A percentile compares a stretch with the other conserved stretches of the same genome.
Conservation (phyloP, 2,888 invertebrate species). For the Chrysolina americana region DNA sequence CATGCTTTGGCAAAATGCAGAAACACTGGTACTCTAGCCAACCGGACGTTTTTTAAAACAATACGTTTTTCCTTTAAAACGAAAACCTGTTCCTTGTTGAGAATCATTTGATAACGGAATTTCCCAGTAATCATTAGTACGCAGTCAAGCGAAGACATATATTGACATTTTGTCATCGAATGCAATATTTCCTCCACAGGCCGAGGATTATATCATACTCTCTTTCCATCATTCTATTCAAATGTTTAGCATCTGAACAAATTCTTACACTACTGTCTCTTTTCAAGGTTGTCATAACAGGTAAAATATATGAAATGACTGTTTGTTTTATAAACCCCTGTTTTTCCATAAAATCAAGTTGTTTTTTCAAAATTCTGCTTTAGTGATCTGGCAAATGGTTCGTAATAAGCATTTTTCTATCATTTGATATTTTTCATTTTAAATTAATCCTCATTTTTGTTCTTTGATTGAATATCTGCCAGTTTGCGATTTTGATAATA, state of each 20-base stretch:
- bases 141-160: slow-evolving; percentile 44
- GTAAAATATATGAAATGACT: slow-evolving; percentile 42
- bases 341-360: slow-evolving; percentile 12
- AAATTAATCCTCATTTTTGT: neutral
- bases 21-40: slow-evolving; percentile 34
- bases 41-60: slow-evolving; percentile 43
- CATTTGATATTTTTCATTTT: neutral
- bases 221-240: slow-evolving; percentile 43
- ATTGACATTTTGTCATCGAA: slow-evolving; percentile 20
- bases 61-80: slow-evolving; percentile 35
- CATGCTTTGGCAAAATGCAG: slow-evolving; percentile 29
- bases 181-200: slow-evolving; percentile 41
- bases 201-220: slow-evolving; percentile 42
- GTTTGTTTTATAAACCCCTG: slow-evolving; percentile 13
- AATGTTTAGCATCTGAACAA: slow-evolving; percentile 43
- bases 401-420: neutral
- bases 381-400: neutral
- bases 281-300: slow-evolving; percentile 42
- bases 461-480: neutral
- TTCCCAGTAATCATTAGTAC: slow-evolving; percentile 45
- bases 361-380: neutral
- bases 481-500: no score
- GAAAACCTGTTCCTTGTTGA: slow-evolving; percentile 47
- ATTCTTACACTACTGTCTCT: slow-evolving; percentile 41
- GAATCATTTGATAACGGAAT: slow-evolving; percentile 39